phyloP scores from a whole-genome alignment of 2,797 vertebrate genomes.

The Microhierax caerulescens region DNA sequence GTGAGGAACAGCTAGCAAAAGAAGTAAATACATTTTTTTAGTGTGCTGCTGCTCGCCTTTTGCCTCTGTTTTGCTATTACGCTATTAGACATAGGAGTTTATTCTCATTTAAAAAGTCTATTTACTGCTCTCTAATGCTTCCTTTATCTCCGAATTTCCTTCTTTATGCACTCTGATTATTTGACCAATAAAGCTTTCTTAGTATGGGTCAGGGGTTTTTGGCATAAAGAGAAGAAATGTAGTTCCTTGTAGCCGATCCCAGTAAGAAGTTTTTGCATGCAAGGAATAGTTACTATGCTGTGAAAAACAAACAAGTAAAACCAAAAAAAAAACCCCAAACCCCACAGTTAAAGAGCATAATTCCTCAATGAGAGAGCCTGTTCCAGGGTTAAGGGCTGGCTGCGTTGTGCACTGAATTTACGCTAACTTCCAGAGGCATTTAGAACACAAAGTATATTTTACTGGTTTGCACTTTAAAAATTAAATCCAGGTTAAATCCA shows the following conservation, averaged over 20 bases:
- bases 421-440: not conserved
- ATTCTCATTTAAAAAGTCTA: not conserved
- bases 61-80: not conserved
- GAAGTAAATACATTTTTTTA: not conserved
- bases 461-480: not conserved
- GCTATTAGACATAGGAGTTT: not conserved
- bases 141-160: constrained; percentile 11
- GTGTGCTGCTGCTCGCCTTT: not conserved
- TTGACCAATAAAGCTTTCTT: not conserved
- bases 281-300: not conserved
- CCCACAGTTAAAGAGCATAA: not conserved
- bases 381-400: not conserved
- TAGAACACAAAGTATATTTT: not conserved
- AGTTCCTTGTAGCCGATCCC: not conserved
- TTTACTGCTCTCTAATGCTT: not conserved
- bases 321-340: not conserved
- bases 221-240: not conserved
- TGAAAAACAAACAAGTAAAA: not conserved
- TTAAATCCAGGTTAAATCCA: not conserved
- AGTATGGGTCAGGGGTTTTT: not conserved
- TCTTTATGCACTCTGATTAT: not conserved
- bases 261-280: not conserved
- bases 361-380: not conserved
- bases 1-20: not conserved
- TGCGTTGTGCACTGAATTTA: not conserved